A percentile compares a stretch with the other conserved stretches of the same genome.
phyloP scores from a whole-genome alignment of 2,113 vertebrate genomes.

The Nothocercus julius region DNA sequence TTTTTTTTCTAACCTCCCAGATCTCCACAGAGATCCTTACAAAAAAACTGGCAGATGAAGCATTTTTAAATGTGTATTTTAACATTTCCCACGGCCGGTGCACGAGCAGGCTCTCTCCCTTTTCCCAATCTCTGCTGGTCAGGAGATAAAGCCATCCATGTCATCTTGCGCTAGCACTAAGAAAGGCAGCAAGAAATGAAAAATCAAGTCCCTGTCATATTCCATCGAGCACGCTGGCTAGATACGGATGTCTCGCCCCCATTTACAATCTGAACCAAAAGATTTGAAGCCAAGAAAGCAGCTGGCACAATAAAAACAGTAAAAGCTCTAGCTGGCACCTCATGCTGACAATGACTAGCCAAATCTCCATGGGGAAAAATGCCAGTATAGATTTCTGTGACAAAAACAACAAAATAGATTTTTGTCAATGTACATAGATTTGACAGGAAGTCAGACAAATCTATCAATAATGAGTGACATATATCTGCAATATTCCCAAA shows the following conservation, averaged over 20 bases:
- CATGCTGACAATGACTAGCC: constrained; percentile 81
- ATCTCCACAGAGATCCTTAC: background rate
- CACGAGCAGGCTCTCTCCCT: accelerated
- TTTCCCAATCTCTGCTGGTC: constrained; percentile 42
- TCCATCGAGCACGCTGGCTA: constrained; percentile 77
- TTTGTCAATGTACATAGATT: constrained; percentile 85
- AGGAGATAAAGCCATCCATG: constrained; percentile 64
- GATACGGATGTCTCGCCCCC: constrained; percentile 83
- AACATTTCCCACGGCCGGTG: background rate
- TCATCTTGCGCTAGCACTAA: constrained; percentile 57
- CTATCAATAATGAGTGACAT: constrained; percentile 79
- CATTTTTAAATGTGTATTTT: background rate
- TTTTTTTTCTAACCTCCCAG: background rate
- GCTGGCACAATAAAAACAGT: constrained; percentile 84
- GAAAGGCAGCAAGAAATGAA: constrained; percentile 66
- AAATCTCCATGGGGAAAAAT: constrained; percentile 81
- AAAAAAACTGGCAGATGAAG: background rate
- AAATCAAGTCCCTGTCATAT: constrained; percentile 78
- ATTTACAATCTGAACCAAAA: constrained; percentile 85
- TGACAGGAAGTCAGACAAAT: constrained; percentile 84
- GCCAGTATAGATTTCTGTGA: constrained; percentile 84
- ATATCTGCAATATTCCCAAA: constrained; percentile 78
- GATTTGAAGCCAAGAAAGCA: constrained; percentile 83
- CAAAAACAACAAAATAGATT: constrained; percentile 85
- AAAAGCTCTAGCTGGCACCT: constrained; percentile 83